Conservation (phyloP, 2,888 invertebrate genomes). For the Dicranocentrus wangi region DNA sequence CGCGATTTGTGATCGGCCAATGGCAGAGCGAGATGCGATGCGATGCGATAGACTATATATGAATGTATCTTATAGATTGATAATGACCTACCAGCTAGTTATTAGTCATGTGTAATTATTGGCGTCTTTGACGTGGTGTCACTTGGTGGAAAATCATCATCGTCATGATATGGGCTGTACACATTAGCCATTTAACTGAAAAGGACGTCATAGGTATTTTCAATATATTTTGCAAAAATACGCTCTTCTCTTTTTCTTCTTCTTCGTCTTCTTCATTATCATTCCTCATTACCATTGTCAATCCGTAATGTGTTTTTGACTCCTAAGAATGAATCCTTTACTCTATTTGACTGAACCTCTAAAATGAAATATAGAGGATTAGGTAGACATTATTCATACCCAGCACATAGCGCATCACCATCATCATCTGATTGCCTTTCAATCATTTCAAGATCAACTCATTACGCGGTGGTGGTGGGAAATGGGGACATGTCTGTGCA, state of each 20-base stretch:
- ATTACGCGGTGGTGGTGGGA: slow-evolving; percentile 45
- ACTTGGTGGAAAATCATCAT: slow-evolving; percentile 30
- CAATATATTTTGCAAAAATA: too few relatives aligned
- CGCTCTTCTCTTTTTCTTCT: background rate
- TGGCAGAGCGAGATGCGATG: too few relatives aligned
- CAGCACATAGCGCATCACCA: background rate
- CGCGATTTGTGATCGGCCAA: too few relatives aligned
- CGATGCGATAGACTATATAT: too few relatives aligned
- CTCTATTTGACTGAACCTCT: slow-evolving; percentile 27
- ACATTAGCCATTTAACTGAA: too few relatives aligned
- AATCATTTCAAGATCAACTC: slow-evolving; percentile 61
- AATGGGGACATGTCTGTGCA: slow-evolving; percentile 45
- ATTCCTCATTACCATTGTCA: slow-evolving; percentile 42
- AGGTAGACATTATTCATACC: slow-evolving; percentile 31
- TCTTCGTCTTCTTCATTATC: slow-evolving; percentile 62
- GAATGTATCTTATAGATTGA: background rate
- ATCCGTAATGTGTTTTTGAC: slow-evolving; percentile 13
- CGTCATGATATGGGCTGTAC: background rate
- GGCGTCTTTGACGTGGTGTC: slow-evolving; percentile 46
- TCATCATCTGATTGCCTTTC: slow-evolving; percentile 37
- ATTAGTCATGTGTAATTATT: slow-evolving; percentile 61
- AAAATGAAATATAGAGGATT: slow-evolving; percentile 21
- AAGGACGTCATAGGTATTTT: background rate
- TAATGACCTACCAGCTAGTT: slow-evolving; percentile 43
- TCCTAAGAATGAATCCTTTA: slow-evolving; percentile 30